Conservation (phyloP, 2,113 vertebrate genomes). For the Thermophis baileyi region DNA sequence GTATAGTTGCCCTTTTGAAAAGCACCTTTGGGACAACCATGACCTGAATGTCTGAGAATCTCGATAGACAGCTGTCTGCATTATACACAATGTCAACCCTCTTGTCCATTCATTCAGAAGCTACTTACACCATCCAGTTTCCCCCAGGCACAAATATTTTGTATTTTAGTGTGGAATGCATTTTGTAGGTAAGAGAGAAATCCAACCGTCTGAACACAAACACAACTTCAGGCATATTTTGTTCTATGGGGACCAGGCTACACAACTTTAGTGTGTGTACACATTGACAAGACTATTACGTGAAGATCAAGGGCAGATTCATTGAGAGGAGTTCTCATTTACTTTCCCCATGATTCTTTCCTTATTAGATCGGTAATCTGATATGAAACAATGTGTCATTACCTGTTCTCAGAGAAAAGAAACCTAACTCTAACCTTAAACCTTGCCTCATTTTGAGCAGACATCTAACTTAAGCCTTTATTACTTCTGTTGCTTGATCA, state of each 20-base stretch:
- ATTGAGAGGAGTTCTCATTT: not conserved
- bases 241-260: not conserved
- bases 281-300: not conserved
- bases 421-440: not conserved
- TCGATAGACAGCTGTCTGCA: not conserved
- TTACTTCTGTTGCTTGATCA: constrained; percentile 10
- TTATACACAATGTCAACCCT: not conserved
- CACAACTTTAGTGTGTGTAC: no score
- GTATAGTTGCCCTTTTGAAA: no score
- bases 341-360: not conserved
- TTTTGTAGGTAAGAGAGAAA: not conserved
- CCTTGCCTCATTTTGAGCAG: constrained; percentile 36
- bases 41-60: no score
- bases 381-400: constrained; percentile 46
- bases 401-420: constrained; percentile 39
- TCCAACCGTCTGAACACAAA: not conserved
- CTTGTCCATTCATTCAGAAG: not conserved
- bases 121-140: not conserved
- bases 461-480: constrained; percentile 30
- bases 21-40: no score
- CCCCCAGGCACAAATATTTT: not conserved
- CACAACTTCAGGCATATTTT: no score
- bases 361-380: not conserved
- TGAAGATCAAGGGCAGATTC: not conserved
- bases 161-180: not conserved